Evolutionary conservation across 64 coral and sea anemone species (phyloP), one percentile per base, ranked within the genome.

Genomic region (Dendronephthya gigantea): DNA sequence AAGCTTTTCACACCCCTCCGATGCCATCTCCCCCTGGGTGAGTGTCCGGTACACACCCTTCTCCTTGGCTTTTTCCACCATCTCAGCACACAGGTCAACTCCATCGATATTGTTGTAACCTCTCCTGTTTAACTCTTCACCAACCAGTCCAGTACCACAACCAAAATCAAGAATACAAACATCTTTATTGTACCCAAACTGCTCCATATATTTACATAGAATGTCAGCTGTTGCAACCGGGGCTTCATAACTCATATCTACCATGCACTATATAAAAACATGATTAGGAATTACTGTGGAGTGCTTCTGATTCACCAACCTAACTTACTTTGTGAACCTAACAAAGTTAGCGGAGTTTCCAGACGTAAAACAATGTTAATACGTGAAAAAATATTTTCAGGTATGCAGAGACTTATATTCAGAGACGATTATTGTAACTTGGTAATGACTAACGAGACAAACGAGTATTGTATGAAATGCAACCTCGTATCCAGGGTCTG

Each of bases 21-120:
- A 66, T 37, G 65, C 84, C 52, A 79, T 79, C 0, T 40, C 6
- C 13, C 84, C 55, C 32, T 15, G 22, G 35, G 35, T 0, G 33
- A 86, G 35, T 62, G 35, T 68, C 56, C 37, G 9, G 84, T 86
- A 86, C 51, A 72, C 37, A 27, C 19, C 35, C 48, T 62, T 85
- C 14, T 14, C 19, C 50, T 28, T 85, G 4, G 83, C 83, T 33
- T 33, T 66, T 4, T 68, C 84, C 51, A 86, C 17, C 51, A 68
- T 68, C 22, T 86, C 84, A 7, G 50, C 27, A 43, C 51, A 39
- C 33, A 86, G n/a, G 39, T 86, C 84, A 27, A 86, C 7, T 2
- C 84, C 84, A 27, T 86, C 84, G 0, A 86, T 22, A 86, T 86
- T 86, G 32, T 35, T 23, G 56, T 62, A 86, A 17, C 58, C 84